Base-by-base conservation (phyloP, 2,888 invertebrate genomes). In the Choristoneura rosaceana region DNA sequence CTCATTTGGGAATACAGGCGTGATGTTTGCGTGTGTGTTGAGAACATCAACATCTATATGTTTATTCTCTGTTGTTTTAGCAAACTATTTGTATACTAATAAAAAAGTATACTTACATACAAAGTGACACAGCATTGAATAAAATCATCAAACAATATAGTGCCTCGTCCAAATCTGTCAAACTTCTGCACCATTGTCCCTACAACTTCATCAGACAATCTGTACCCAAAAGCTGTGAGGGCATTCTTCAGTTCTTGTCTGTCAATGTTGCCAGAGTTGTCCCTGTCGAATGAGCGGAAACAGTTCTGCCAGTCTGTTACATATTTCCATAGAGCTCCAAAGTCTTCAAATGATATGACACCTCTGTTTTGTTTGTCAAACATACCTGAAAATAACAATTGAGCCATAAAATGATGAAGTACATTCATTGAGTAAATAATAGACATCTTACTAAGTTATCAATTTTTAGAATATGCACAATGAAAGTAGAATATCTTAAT, bases 221-320 rank as follows among this genome's bases (percentile, higher is more conserved):
- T 94, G 87, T 98, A 98, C 58, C 99, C 99, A 91, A 99, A 99
- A 14, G 97, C 96, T 2, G 96, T 96, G 0, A 99, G 94, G 0
- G 99, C 99, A 76, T 96, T 97, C 89, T 97, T 97, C n/a, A 99
- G 89, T 91, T 99, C 99, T 69, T 95, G 91, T 80, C 95, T 96
- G 90, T 99, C 99, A 79, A 99, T 99, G 82, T 98, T 98, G 34
- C 99, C 97, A 3, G 97, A 97, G 84, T 96, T 97, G 85, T 99
- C 99, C 59, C 97, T 94, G 87, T 99, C 99, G 87, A 99, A 99
- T 0, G 97, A 97, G 59, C 97, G 96, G 90, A 99, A 99, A 87
- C 98, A 99, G 83, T 96, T 97, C 86, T 99, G 98, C 99, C 99
- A 99, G 84, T 99, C 99, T 7, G 98, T 98, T 0, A 99, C 98